These are phyloP conservation scores for Cynopterus brachyotis DNA, from an alignment of 2,113 vertebrate genomes.

Conservation along the genomic window DNA sequence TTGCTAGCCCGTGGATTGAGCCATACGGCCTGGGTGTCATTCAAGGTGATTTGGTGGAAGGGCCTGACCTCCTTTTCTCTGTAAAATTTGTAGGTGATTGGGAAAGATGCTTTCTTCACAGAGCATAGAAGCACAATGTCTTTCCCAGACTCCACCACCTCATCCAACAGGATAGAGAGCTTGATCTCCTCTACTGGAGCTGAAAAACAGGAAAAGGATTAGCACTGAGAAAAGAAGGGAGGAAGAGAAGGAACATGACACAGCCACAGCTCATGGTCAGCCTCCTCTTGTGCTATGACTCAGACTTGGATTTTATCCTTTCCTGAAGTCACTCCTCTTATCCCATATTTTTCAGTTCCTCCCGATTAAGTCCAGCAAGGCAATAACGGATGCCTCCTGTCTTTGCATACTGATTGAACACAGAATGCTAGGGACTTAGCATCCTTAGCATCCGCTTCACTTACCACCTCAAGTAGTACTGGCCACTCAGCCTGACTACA, in stretches of 20 bases:
- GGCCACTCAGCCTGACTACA: neutral
- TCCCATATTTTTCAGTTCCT: neutral
- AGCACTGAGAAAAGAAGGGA: neutral
- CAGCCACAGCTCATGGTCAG: neutral
- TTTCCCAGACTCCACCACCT: conserved; percentile 54
- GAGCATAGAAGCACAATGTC: conserved; percentile 42
- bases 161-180: neutral
- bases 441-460: neutral
- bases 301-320: neutral
- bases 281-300: neutral
- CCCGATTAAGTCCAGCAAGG: neutral
- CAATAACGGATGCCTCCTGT: neutral
- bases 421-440: neutral
- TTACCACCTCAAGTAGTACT: neutral
- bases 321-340: neutral
- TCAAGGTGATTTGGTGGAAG: neutral
- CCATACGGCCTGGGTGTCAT: conserved; percentile 42
- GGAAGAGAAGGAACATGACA: neutral
- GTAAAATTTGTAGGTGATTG: conserved; percentile 71
- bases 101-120: conserved; percentile 30
- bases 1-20: neutral
- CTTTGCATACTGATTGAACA: neutral
- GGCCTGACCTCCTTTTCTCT: conserved; percentile 15
- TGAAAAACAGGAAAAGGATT: conserved; percentile 46
- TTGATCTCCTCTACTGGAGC: conserved; percentile 50